These are phyloP conservation scores for Limnodromus scolopaceus DNA, from an alignment of 2,797 vertebrate genomes.

Conservation along the genomic window DNA sequence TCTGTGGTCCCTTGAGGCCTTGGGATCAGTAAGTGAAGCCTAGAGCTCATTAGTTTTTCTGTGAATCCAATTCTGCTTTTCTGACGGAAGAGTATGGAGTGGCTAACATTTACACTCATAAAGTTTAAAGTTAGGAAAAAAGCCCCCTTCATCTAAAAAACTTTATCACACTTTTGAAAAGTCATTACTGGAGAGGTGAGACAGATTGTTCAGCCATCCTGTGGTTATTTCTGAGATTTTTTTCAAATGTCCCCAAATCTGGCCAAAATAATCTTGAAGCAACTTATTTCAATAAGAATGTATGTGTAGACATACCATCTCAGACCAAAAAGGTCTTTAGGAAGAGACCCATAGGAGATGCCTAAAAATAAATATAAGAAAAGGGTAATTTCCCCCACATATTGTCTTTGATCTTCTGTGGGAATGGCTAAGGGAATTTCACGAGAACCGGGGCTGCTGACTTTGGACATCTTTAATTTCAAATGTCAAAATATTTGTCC, in stretches of 20 bases:
- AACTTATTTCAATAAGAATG: not conserved
- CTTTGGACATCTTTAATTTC: not conserved
- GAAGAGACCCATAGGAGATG: not conserved
- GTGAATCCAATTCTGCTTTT: not conserved
- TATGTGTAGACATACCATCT: not conserved
- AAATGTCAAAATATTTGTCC: not conserved
- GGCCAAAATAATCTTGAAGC: not conserved
- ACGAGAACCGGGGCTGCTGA: not conserved
- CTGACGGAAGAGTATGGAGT: not conserved
- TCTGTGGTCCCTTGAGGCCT: not conserved
- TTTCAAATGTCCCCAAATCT: not conserved
- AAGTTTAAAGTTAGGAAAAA: not conserved
- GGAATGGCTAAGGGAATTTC: not conserved
- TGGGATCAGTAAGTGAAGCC: not conserved
- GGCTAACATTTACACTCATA: accelerated
- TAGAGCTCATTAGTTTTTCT: not conserved
- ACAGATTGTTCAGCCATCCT: not conserved
- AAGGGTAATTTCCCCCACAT: not conserved
- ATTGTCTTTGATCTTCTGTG: not conserved
- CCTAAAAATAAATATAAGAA: not conserved
- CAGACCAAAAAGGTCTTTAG: not conserved
- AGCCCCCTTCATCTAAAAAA: not conserved
- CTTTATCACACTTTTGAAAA: not conserved
- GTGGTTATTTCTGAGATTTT: not conserved
- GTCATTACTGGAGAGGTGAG: not conserved